Conservation (phyloP, 23 tunicate species). For the Phallusia fumigata region DNA sequence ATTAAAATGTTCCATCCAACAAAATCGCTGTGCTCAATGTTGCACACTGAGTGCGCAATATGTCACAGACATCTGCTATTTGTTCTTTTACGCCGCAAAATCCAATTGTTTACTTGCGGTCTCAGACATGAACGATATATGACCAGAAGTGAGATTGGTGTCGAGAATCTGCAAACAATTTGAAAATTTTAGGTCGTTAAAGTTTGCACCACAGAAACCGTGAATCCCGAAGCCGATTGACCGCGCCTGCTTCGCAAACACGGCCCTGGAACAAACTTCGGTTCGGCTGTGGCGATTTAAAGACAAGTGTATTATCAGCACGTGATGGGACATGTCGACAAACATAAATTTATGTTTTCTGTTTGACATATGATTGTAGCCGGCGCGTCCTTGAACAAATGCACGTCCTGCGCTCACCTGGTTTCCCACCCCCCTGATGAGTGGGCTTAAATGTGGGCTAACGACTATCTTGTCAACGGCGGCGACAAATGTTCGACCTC, state of each 20-base stretch:
- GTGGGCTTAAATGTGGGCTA: too few relatives aligned
- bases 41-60: too few relatives aligned
- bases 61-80: too few relatives aligned
- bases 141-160: not conserved
- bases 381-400: not conserved
- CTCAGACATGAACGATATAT: too few relatives aligned
- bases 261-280: not conserved
- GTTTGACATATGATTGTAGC: not conserved
- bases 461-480: too few relatives aligned
- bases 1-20: too few relatives aligned
- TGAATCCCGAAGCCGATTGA: not conserved
- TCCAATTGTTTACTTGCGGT: too few relatives aligned
- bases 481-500: too few relatives aligned
- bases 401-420: not conserved
- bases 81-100: too few relatives aligned
- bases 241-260: conserved; percentile 6
- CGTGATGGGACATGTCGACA: conserved; percentile 12
- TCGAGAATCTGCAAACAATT: not conserved
- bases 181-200: not conserved
- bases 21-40: too few relatives aligned
- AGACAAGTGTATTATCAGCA: conserved; percentile 11
- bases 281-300: not conserved
- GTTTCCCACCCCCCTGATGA: not conserved
- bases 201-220: not conserved
- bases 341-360: not conserved